phyloP scores from a whole-genome alignment of 1,140 invertebrate species.

The Pollicipes pollicipes region DNA sequence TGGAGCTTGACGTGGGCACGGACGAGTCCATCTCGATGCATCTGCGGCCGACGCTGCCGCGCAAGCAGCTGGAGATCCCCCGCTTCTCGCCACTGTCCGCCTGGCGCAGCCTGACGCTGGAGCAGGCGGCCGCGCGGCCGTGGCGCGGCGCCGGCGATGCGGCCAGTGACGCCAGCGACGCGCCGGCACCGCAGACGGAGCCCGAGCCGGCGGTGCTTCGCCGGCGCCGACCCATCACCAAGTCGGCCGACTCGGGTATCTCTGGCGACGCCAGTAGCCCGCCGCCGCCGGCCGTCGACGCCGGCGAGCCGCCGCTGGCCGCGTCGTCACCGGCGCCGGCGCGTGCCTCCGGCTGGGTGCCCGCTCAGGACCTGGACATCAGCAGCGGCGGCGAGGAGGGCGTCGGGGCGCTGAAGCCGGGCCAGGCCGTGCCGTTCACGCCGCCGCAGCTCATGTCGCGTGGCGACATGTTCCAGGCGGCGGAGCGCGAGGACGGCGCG shows the following conservation, averaged over 20 bases:
- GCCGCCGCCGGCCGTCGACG: too few species aligned
- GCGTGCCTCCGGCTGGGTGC: slow-evolving; percentile 40
- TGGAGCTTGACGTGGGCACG: slow-evolving; percentile 17
- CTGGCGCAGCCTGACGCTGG: slow-evolving; percentile 44
- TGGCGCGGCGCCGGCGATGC: neutral
- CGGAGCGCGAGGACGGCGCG: neutral
- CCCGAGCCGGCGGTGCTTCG: neutral
- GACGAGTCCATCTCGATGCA: slow-evolving; percentile 42
- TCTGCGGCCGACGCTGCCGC: slow-evolving; percentile 52
- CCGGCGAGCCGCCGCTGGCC: slow-evolving; percentile 22
- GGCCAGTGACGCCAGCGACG: neutral
- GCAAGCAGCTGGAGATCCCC: slow-evolving; percentile 50
- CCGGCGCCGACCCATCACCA: neutral
- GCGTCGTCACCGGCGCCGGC: slow-evolving; percentile 20
- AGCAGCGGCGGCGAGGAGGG: slow-evolving; percentile 10
- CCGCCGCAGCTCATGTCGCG: slow-evolving; percentile 41
- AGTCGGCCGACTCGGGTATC: slow-evolving; percentile 6
- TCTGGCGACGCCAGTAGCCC: slow-evolving; percentile 3
- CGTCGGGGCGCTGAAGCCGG: neutral
- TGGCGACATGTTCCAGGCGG: slow-evolving; percentile 47
- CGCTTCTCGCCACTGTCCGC: slow-evolving; percentile 62
- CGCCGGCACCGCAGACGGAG: neutral
- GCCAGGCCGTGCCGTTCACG: slow-evolving; percentile 17
- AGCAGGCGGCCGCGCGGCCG: slow-evolving; percentile 11
- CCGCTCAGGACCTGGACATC: slow-evolving; percentile 53